These are phyloP conservation scores for Pandemis cinnamomeana DNA, from an alignment of 2,888 invertebrate genomes.

Conservation along the genomic window DNA sequence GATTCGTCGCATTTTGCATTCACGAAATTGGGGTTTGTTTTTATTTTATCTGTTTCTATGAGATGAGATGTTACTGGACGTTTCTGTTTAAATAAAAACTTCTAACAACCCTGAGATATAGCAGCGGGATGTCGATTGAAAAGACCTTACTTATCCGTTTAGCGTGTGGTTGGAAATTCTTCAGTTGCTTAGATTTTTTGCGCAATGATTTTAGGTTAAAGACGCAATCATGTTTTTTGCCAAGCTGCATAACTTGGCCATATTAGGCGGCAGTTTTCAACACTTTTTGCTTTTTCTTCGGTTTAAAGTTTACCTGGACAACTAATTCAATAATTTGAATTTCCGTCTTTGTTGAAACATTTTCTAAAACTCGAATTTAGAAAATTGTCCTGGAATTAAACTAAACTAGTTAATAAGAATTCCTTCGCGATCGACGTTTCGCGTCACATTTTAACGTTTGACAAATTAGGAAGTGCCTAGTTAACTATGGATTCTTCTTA, in stretches of 20 bases:
- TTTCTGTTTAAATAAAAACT: background rate
- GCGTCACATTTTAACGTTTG: background rate
- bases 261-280: conserved; percentile 12
- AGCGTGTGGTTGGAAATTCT: conserved; percentile 36
- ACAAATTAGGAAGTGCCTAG: background rate
- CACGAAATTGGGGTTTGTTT: too few relatives aligned
- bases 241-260: conserved; percentile 16
- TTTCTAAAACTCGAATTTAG: too few relatives aligned
- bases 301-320: background rate
- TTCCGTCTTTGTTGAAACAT: too few relatives aligned
- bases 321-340: background rate
- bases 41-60: background rate
- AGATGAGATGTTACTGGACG: too few relatives aligned
- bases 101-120: conserved; percentile 2
- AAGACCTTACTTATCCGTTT: conserved; percentile 37
- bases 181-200: conserved; percentile 6
- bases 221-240: conserved; percentile 30
- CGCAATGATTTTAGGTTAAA: conserved; percentile 30
- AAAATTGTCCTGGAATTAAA: too few relatives aligned
- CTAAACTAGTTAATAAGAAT: background rate
- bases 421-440: background rate
- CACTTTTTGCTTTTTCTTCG: background rate
- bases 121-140: conserved; percentile 36
- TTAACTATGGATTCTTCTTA: background rate
- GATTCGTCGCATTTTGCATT: too few relatives aligned